These are phyloP conservation scores for Pelagia noctiluca DNA, from an alignment of 30 jellyfish, hydroid and myxozoan genomes.

Conservation along the genomic window DNA sequence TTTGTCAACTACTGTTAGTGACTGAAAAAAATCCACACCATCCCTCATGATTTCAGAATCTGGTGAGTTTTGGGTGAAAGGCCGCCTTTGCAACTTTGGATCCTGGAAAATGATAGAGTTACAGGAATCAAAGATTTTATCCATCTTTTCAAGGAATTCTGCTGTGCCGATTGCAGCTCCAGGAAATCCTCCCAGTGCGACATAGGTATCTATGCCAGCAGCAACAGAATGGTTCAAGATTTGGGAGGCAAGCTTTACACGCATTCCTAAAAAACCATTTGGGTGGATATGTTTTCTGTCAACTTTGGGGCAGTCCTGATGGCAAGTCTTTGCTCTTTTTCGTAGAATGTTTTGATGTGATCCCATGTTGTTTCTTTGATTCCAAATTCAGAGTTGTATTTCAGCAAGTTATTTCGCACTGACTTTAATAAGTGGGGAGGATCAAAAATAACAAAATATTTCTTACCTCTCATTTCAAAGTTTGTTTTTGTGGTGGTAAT, in stretches of 20 bases:
- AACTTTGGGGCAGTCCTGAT: not conserved
- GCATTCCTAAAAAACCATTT: constrained; percentile 25
- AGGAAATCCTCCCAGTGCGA: constrained; percentile 17
- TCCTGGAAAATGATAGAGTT: constrained; percentile 11
- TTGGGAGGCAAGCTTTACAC: constrained; percentile 48
- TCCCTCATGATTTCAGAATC: not conserved
- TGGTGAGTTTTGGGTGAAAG: not conserved
- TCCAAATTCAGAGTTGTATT: constrained; percentile 10
- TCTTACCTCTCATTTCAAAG: constrained; percentile 7
- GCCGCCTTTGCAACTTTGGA: constrained; percentile 8
- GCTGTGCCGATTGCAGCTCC: constrained; percentile 39
- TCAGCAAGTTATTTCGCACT: constrained; percentile 18
- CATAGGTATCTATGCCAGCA: constrained; percentile 21
- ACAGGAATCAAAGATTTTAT: constrained; percentile 18
- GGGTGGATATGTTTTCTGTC: constrained; percentile 13
- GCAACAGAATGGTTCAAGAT: constrained; percentile 41
- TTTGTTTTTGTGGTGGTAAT: constrained; percentile 17
- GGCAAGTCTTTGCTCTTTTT: constrained; percentile 1
- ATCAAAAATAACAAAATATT: constrained; percentile 25
- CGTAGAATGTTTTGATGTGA: constrained; percentile 1
- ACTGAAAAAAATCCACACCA: not conserved
- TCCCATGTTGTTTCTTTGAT: constrained; percentile 17
- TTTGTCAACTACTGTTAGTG: not conserved
- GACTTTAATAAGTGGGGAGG: constrained; percentile 35
- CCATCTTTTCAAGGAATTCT: not conserved